Conservation (phyloP, 2,888 invertebrate species). For the Thysanoteuthis rhombus region DNA sequence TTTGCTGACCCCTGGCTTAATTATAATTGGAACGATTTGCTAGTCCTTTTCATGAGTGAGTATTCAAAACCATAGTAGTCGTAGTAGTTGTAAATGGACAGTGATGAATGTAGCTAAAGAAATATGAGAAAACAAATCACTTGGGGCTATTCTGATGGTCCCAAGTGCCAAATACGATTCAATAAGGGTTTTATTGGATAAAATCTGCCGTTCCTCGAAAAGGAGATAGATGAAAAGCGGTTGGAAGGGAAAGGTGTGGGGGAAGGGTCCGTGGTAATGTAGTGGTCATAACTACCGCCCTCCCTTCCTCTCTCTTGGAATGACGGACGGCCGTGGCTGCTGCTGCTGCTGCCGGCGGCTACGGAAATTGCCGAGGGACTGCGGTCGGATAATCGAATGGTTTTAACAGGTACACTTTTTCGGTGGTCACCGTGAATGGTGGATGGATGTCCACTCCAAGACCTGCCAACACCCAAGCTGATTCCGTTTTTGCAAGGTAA, state of each 20-base stretch:
- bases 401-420: slow-evolving; percentile 31
- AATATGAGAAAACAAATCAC: neutral
- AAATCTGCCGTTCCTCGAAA: neutral
- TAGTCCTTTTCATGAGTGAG: too few relatives aligned
- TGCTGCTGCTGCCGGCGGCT: slow-evolving; percentile 30
- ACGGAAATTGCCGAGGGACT: slow-evolving; percentile 31
- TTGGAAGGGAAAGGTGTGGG: neutral
- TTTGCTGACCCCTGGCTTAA: too few relatives aligned
- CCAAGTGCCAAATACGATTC: neutral
- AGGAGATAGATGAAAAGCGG: neutral
- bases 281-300: slow-evolving; percentile 1
- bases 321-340: slow-evolving; percentile 21
- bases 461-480: neutral
- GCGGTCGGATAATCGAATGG: slow-evolving; percentile 32
- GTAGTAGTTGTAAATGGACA: neutral
- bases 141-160: neutral
- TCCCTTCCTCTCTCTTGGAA: slow-evolving; percentile 15
- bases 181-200: neutral
- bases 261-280: neutral
- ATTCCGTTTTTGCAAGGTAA: slow-evolving; percentile 27
- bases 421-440: slow-evolving; percentile 31
- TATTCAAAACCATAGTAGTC: too few relatives aligned
- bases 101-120: neutral
- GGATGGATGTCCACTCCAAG: slow-evolving; percentile 25
- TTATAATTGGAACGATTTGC: too few relatives aligned